Base-by-base conservation (phyloP, 2,888 invertebrate species). In the Rhorus exstirpatorius region DNA sequence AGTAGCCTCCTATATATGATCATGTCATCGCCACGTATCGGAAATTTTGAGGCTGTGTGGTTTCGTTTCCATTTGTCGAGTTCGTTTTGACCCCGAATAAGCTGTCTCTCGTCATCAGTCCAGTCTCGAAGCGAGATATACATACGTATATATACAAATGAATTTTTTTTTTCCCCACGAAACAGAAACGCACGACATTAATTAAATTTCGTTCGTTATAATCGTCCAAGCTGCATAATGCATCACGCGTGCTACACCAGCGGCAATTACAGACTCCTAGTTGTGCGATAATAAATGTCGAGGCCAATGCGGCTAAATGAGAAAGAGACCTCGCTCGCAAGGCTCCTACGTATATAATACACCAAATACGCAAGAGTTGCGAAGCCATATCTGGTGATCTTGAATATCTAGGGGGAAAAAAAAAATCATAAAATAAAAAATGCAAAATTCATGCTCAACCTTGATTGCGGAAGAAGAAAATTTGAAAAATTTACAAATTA, bases 241-340 rank as follows among this genome's bases (percentile, higher is more conserved):
- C 10, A 53, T 17, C 21, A 1, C 12, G 60, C 53, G 38, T 26
- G 79, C 49, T 14, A 21, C 7, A 10, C 41, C 41, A 41, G 14
- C 24, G 38, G 14, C 41, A 70, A 70, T 70, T 55, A 70, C 41
- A 38, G 41, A 21, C 53, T 21, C 24, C 17, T 17, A 26, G 3
- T 3, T 24, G 68, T 55, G 55, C 49, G 61, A 35, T 72, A 46
- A 60, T 79, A 65, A 70, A 78, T 63, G 55, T 38, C 78, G 78
- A 78, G 78, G 78, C 38, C 71, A 72, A 63, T 63, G 70, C 46
- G 35, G 63, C 12, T 53, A 24, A 58, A 63, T 41, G 26, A 21
- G 12, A 38, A 44, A 44, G 38, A 10, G 19, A 14, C 49, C 46
- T 61, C 51, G 49, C 61, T 17, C 19, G 41, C 17, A n/a, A 61